Percentiles rank a stretch among this genome's conserved stretches.
phyloP scores from a whole-genome alignment of 2,888 invertebrate genomes.

The Itoplectis maculator region DNA sequence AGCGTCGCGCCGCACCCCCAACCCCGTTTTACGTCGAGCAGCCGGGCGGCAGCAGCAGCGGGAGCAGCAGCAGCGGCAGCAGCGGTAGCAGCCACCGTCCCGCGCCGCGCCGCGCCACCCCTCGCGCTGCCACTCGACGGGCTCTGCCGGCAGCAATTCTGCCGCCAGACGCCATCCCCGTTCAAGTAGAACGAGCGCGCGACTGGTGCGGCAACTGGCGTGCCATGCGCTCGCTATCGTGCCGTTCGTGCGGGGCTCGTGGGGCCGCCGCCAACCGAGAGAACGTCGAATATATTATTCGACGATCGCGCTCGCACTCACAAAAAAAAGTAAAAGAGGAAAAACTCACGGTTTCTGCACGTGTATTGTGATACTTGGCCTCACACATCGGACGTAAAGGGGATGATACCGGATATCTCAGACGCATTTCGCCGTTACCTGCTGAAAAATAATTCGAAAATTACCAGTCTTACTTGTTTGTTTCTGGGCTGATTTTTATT shows the following conservation, averaged over 20 bases:
- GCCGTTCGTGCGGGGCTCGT: conserved; percentile 41
- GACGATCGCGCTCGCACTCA: conserved; percentile 40
- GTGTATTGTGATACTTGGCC: background rate
- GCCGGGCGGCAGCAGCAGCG: conserved; percentile 12
- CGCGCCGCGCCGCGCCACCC: conserved; percentile 22
- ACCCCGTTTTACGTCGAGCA: conserved; percentile 41
- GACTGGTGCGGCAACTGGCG: conserved; percentile 59
- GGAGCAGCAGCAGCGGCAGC: conserved; percentile 27
- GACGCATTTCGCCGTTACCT: background rate
- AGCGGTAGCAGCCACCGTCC: conserved; percentile 43
- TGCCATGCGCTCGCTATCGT: conserved; percentile 61
- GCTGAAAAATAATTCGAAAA: too few relatives aligned
- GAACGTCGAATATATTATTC: conserved; percentile 60
- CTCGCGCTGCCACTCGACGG: conserved; percentile 13
- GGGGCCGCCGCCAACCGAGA: conserved; percentile 30
- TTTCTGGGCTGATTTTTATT: too few relatives aligned
- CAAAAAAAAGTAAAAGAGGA: conserved; percentile 2
- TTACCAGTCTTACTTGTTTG: background rate
- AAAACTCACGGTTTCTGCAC: too few relatives aligned
- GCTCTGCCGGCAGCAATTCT: conserved; percentile 46
- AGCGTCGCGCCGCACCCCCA: conserved; percentile 29
- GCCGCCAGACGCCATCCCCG: conserved; percentile 61
- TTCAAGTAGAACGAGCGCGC: conserved; percentile 56
- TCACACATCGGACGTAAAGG: background rate
- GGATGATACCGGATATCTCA: background rate